Percentiles rank a stretch among this genome's conserved stretches.
Evolutionary conservation across 2,113 vertebrate genomes (phyloP).

Genomic region (Callospermophilus lateralis): DNA sequence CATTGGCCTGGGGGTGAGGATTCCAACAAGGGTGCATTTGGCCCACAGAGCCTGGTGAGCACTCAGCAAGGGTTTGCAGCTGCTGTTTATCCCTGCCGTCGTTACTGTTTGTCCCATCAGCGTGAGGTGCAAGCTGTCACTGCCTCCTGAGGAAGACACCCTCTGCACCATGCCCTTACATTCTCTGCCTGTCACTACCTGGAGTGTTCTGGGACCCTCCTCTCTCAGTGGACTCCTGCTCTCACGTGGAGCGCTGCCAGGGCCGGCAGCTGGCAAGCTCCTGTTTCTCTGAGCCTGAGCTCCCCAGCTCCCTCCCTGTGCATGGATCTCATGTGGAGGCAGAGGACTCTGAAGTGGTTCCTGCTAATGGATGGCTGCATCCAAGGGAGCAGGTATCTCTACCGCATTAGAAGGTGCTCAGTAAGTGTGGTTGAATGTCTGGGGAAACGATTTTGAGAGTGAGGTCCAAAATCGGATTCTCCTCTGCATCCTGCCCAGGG

Average conservation of each 20-base stretch:
- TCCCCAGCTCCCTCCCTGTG: background rate
- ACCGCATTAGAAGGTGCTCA: background rate
- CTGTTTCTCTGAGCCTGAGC: background rate
- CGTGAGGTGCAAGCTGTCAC: accelerated
- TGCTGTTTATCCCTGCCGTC: too few relatives aligned
- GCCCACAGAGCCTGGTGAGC: too few relatives aligned
- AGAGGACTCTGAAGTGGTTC: background rate
- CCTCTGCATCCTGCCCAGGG: background rate
- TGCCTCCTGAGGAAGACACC: background rate
- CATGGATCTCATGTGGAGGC: accelerated
- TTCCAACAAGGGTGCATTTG: background rate
- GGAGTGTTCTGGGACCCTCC: background rate
- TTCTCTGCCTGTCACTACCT: background rate
- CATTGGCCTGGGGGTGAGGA: background rate
- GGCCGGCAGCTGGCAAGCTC: background rate
- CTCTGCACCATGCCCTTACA: background rate
- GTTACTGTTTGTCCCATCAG: accelerated
- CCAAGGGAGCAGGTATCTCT: background rate
- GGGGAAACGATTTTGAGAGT: background rate
- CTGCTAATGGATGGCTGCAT: background rate
- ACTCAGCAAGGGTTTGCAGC: background rate
- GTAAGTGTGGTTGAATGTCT: background rate
- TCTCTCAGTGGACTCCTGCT: background rate
- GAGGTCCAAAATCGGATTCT: background rate
- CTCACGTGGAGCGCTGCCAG: background rate